Conservation (phyloP, 2,888 invertebrate species). For the Gymnosoma rotundatum region DNA sequence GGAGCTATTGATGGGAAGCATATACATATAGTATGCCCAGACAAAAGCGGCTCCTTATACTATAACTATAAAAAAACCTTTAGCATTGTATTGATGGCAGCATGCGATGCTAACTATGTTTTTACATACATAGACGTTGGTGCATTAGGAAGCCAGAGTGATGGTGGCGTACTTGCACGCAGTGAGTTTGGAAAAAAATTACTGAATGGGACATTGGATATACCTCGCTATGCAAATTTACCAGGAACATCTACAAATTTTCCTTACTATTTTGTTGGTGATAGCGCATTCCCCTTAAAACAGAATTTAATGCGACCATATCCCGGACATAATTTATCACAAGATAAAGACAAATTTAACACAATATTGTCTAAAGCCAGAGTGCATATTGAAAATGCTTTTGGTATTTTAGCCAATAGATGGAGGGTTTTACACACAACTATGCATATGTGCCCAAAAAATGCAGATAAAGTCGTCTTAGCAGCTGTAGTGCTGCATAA, state of each 20-base stretch:
- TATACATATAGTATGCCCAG: background rate
- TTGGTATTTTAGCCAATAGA: slow-evolving; percentile 1
- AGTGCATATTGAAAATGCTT: slow-evolving; percentile 5
- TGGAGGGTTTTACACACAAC: background rate
- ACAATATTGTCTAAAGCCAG: background rate
- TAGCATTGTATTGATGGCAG: background rate
- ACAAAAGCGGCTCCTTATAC: background rate
- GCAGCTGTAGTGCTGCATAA: background rate
- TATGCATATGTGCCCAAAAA: background rate
- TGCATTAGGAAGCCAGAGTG: background rate
- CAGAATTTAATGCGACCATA: background rate
- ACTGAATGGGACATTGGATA: background rate
- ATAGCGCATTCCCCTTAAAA: slow-evolving; percentile 8
- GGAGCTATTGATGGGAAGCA: background rate
- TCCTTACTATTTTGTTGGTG: slow-evolving; percentile 13
- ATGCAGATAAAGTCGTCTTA: background rate
- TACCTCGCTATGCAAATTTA: background rate
- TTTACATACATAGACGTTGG: background rate
- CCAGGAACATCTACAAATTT: background rate
- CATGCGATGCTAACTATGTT: background rate
- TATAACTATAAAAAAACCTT: background rate
- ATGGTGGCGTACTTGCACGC: background rate
- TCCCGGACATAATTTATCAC: background rate
- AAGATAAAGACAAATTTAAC: background rate
- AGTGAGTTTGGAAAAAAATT: background rate